Base-by-base conservation (phyloP, 2,888 invertebrate species). In the Pheosia tremula region DNA sequence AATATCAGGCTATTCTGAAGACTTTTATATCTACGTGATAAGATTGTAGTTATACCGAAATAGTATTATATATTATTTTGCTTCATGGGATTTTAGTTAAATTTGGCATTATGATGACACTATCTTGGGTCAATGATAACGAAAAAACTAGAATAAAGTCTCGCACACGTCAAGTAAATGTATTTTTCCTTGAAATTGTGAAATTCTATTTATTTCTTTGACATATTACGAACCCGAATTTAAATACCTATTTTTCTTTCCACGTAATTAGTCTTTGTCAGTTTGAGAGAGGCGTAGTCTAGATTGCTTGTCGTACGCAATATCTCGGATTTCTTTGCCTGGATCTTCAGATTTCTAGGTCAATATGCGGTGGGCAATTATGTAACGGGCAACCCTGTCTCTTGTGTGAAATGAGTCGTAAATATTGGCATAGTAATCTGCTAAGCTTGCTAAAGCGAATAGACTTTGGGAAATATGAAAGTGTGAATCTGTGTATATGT, bases 211-310 rank as follows among this genome's bases (percentile, higher is more conserved):
- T 63, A 64, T 62, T 62, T 59, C 67, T 59, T 68, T 58, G 57
- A 60, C 63, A 63, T 61, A 61, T 55, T 64, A 66, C 64, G 63
- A 68, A 62, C 58, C 55, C 56, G 56, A 73, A 78, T 81, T 76
- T 68, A 69, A 72, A 78, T 74, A 71, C 66, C 49, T 69, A 73
- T 74, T 73, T 75, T 74, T 77, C 70, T 73, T 71, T 68, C 60
- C 55, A 59, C 50, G 71, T 77, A 75, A 78, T 81, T 77, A 79
- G 69, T 77, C 72, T 72, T 61, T 74, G 72, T 75, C 74, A 69
- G 63, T 67, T 67, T 56, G 47, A 62, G 61, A 58, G 45, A 58
- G 66, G 63, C 74, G 67, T 62, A 58, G 56, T 72, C 61, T 50
- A 50, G 63, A 67, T 67, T 68, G 63, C 66, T 61, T 69, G 60